Base-by-base conservation (phyloP, 1,140 invertebrate species). In the Dreissena polymorpha region DNA sequence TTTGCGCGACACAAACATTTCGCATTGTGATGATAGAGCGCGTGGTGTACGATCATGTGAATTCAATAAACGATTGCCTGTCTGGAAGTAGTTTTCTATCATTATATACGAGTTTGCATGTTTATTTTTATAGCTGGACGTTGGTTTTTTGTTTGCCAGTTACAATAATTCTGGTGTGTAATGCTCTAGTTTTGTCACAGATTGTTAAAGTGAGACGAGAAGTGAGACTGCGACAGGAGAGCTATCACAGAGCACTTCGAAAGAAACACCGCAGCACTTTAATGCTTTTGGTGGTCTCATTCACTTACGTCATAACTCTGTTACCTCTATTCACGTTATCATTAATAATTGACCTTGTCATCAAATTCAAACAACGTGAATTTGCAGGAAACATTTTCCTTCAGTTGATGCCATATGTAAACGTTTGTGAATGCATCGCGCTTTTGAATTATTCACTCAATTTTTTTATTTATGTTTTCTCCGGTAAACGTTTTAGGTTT, bases 391-490 rank as follows among this genome's bases (percentile, higher is more conserved):
- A 55, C 0, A 29, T 86, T 21, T 72, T 86, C 13, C 14, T 84
- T 5, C 53, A 25, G 0, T 51, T 88, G 13, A 74, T 73, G 23
- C 90, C 90, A 18, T 87, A 84, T 72, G 57, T 77, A 14, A 60
- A 88, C n/a, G 23, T 89, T 10, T 63, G 87, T 18, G 75, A 78
- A 55, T 86, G 82, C 23, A 76, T 90, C 10, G 86, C 88, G 0
- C 85, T 87, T n/a, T n/a, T 89, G 18, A 91, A 91, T 77, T 91
- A 91, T 73, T 86, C 81, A 25, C 75, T 86, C n/a, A 91, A 91
- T 74, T 91, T 91, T 72, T 91, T 89, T 78, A 89, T 91, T 27
- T 91, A 91, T 71, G 86, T 91, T 14, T 21, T 91, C 25, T 91
- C 88, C 49, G 90, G 89, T 21, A 87, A 87, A 68, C 88, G 88